phyloP scores from a whole-genome alignment of 2,888 invertebrate species.

The Sarcophaga variegata region DNA sequence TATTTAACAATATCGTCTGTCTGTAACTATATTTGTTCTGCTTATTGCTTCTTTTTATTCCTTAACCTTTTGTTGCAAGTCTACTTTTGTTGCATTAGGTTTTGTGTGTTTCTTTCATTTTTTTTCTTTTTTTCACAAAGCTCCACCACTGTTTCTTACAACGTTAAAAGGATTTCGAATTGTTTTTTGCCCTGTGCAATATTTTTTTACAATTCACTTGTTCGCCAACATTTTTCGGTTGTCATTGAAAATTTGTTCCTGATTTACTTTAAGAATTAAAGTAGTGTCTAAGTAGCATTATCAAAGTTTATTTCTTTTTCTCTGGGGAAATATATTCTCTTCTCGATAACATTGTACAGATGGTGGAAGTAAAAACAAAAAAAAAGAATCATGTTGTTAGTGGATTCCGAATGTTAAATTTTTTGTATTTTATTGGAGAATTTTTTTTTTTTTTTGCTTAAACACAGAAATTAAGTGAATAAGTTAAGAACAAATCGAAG shows the following conservation, averaged over 20 bases:
- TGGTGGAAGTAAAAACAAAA: background rate
- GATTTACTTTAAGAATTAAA: slow-evolving; percentile 59
- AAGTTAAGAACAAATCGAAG: slow-evolving; percentile 17
- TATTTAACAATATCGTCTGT: slow-evolving; percentile 16
- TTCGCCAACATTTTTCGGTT: slow-evolving; percentile 6
- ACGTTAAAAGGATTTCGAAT: too few species aligned
- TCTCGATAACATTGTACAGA: background rate
- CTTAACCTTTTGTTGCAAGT: slow-evolving; percentile 5
- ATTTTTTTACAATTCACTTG: too few species aligned
- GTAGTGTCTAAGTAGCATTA: slow-evolving; percentile 54
- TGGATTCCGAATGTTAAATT: background rate
- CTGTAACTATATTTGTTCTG: background rate
- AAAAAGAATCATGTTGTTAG: too few species aligned
- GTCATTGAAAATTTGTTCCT: slow-evolving; percentile 57
- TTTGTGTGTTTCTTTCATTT: too few species aligned
- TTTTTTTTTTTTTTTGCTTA: background rate
- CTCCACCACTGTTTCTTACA: too few species aligned
- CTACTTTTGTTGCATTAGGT: slow-evolving; percentile 11
- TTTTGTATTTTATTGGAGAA: background rate
- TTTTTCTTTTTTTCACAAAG: too few species aligned
- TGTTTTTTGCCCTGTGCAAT: too few species aligned
- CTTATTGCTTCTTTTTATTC: background rate
- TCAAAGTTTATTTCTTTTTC: slow-evolving; percentile 47
- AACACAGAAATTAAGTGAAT: slow-evolving; percentile 3
- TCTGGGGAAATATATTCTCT: slow-evolving; percentile 18